A percentile compares a stretch with the other conserved stretches of the same genome.
phyloP scores from a whole-genome alignment of 2,113 vertebrate genomes.

The Triplophysa tibetana region DNA sequence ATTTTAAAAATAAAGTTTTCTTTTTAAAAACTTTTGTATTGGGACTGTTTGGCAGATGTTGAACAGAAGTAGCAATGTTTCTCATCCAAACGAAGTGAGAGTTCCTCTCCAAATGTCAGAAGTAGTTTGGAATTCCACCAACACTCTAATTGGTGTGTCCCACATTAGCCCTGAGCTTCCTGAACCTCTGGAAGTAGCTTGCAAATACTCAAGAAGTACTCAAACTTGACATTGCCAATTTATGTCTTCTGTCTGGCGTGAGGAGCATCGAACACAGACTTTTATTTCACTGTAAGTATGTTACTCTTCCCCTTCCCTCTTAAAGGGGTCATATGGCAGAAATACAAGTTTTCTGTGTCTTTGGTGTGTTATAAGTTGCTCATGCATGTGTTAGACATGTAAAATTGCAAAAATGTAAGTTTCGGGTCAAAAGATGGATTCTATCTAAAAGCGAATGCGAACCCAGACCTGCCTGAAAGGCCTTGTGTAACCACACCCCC shows the following conservation, averaged over 20 bases:
- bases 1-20: not conserved
- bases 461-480: too few species aligned
- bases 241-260: conserved; percentile 4
- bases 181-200: conserved; percentile 21
- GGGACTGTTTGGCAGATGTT: conserved; percentile 9
- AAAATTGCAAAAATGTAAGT: too few species aligned
- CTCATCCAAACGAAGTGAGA: conserved; percentile 2
- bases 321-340: too few species aligned
- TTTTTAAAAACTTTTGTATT: not conserved
- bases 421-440: too few species aligned
- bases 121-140: conserved; percentile 21
- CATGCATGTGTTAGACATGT: too few species aligned
- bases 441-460: too few species aligned
- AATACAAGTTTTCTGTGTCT: too few species aligned
- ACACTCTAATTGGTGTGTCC: conserved; percentile 17
- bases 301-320: too few species aligned
- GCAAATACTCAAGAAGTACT: not conserved
- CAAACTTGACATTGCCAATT: not conserved
- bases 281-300: conserved; percentile 8
- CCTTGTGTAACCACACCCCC: too few species aligned
- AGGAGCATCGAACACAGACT: not conserved
- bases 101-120: conserved; percentile 38
- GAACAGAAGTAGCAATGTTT: conserved; percentile 19
- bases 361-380: too few species aligned
- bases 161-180: not conserved